Base-by-base conservation (phyloP, 2,113 vertebrate species). In the Sisor rabdophorus region DNA sequence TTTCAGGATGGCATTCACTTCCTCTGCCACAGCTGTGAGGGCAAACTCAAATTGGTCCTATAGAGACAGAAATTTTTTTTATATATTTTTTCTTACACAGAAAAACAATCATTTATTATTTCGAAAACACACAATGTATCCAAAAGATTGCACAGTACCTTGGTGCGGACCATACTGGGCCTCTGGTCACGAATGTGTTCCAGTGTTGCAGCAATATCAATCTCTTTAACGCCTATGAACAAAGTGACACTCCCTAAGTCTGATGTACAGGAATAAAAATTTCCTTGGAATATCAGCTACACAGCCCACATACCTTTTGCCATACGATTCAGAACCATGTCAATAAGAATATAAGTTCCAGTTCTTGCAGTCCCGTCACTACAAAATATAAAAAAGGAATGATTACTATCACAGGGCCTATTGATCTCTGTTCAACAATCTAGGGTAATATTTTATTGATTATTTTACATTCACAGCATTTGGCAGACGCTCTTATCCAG, bases 21-120 rank as follows among this genome's bases (percentile, higher is more conserved):
- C 97, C 87, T 98, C 97, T 0, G 97, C 97, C 81, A 99, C 97
- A 0, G 95, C 96, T 0, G 96, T 99, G 87, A 98, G 89, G 0
- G 96, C 96, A 17, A 98, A 99, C 89, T 98, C 96, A 90, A 98
- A 99, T 91, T 99, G 97, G 87, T 98, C 97, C 97, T 99, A 80
- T n/a, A 28, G 22, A 76, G 13, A 72, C 1, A 26, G 36, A 58
- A 61, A 10, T 11, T 53, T 17, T 2, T 40, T 59, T 12, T 12
- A 44, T 36, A 32, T 16, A 36, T 26, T 4, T 19, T 26, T 26
- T 47, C 11, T 30, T 3, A 30, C 26, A 13, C 48, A 30, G 11
- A 69, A 63, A 71, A 5, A 75, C 3, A 36, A 36, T 36, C 7
- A 36, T 36, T 36, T 4, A 44, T 10, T 44, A 1, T 44, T 32